Conservation (phyloP, 1,140 invertebrate genomes). For the Drosophila novamexicana region DNA sequence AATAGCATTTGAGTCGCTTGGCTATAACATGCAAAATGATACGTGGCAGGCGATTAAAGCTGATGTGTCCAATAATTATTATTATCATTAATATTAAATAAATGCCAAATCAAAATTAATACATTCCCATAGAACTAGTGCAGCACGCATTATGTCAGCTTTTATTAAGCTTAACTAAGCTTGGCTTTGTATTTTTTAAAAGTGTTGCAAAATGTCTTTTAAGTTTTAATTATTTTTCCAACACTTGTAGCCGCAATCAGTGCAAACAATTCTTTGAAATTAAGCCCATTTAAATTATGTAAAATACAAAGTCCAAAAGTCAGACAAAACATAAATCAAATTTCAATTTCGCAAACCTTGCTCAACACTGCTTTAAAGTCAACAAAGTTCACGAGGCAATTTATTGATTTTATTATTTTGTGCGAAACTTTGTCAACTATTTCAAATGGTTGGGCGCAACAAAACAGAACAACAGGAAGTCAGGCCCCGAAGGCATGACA, state of each 20-base stretch:
- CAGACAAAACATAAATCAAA: slow-evolving; percentile 39
- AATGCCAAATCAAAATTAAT: not conserved
- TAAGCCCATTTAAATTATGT: slow-evolving; percentile 20
- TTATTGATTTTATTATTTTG: slow-evolving; percentile 69
- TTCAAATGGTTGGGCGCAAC: slow-evolving; percentile 11
- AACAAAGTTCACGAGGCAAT: slow-evolving; percentile 49
- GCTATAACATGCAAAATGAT: slow-evolving; percentile 9
- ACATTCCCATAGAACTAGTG: not conserved
- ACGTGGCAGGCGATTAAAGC: not conserved
- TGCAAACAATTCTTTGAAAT: not conserved
- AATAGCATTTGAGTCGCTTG: slow-evolving; percentile 5
- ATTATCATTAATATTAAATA: not conserved
- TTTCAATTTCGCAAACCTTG: slow-evolving; percentile 31
- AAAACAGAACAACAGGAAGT: slow-evolving; percentile 16
- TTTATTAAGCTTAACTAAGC: too few relatives aligned
- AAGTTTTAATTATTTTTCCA: too few relatives aligned
- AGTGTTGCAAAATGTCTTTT: too few relatives aligned
- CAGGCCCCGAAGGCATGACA: slow-evolving; percentile 24
- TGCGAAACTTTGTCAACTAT: slow-evolving; percentile 55
- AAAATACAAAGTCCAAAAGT: not conserved
- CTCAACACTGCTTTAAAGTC: slow-evolving; percentile 42
- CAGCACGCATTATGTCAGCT: not conserved
- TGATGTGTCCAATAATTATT: too few relatives aligned
- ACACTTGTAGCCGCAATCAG: not conserved
- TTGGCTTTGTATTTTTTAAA: too few relatives aligned